Conservation (phyloP, 2,113 vertebrate species). For the Melanotaenia duboulayi region DNA sequence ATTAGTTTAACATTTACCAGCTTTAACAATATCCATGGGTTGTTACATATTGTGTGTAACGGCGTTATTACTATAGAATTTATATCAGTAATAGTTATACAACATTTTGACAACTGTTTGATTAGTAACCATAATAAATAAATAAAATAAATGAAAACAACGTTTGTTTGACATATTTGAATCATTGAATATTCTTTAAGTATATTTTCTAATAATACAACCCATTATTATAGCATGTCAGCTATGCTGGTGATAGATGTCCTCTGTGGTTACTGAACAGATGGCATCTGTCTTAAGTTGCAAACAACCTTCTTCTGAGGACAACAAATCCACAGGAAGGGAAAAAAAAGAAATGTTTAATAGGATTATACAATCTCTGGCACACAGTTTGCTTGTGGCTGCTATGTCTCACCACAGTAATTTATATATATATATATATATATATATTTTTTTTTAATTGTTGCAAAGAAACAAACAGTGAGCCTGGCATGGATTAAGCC, state of each 20-base stretch:
- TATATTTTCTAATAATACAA: constrained; percentile 45
- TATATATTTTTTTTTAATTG: constrained; percentile 20
- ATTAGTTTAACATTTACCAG: no score
- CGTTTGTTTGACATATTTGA: constrained; percentile 14
- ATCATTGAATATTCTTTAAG: constrained; percentile 37
- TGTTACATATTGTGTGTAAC: no score
- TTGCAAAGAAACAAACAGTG: constrained; percentile 48
- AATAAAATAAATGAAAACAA: background rate
- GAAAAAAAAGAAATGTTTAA: constrained; percentile 5
- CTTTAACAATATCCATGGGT: no score
- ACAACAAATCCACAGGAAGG: constrained; percentile 22
- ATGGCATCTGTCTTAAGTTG: constrained; percentile 56
- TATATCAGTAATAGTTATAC: no score
- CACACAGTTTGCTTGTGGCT: constrained; percentile 5
- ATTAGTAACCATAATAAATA: no score
- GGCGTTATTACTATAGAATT: no score
- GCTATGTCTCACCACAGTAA: constrained; percentile 32
- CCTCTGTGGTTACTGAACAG: constrained; percentile 53
- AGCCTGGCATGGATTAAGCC: background rate
- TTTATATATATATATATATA: no score
- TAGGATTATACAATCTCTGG: constrained; percentile 16
- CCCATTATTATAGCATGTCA: constrained; percentile 51
- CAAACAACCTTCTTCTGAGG: constrained; percentile 52
- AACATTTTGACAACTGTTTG: no score
- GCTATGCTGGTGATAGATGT: constrained; percentile 29